Conservation (phyloP, 2,888 invertebrate genomes). For the Endomychus coccineus region DNA sequence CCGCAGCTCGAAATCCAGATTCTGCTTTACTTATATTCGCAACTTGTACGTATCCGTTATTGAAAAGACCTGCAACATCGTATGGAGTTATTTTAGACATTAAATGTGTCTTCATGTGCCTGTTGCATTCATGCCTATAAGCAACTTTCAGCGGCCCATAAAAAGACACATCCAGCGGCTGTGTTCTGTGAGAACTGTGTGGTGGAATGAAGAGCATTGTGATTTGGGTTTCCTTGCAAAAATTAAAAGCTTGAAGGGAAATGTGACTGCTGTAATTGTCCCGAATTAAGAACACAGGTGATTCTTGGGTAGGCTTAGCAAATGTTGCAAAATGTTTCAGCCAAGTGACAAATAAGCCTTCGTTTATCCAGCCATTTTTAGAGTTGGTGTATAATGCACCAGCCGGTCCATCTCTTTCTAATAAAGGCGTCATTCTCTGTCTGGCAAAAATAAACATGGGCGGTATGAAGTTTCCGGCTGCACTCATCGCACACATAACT, state of each 20-base stretch:
- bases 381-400: slow-evolving; percentile 29
- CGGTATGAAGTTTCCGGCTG: slow-evolving; percentile 27
- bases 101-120: slow-evolving; percentile 14
- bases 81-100: slow-evolving; percentile 16
- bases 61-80: slow-evolving; percentile 15
- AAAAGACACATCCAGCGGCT: slow-evolving; percentile 22
- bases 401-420: slow-evolving; percentile 27
- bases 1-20: slow-evolving; percentile 19
- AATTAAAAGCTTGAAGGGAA: slow-evolving; percentile 12
- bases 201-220: slow-evolving; percentile 18
- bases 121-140: slow-evolving; percentile 15
- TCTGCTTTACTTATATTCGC: slow-evolving; percentile 20
- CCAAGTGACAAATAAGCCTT: slow-evolving; percentile 21
- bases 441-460: slow-evolving; percentile 28
- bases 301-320: slow-evolving; percentile 30
- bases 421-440: slow-evolving; percentile 12
- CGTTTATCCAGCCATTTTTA: slow-evolving; percentile 32
- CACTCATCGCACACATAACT: slow-evolving; percentile 23
- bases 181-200: slow-evolving; percentile 20
- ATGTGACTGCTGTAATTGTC: slow-evolving; percentile 26
- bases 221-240: slow-evolving; percentile 14
- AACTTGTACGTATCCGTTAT: slow-evolving; percentile 13
- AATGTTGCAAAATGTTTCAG: slow-evolving; percentile 19
- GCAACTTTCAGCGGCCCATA: slow-evolving; percentile 14
- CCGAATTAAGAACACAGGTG: slow-evolving; percentile 32